These are phyloP conservation scores for Teinopalpus imperialis DNA, from an alignment of 2,888 invertebrate species.

Conservation along the genomic window DNA sequence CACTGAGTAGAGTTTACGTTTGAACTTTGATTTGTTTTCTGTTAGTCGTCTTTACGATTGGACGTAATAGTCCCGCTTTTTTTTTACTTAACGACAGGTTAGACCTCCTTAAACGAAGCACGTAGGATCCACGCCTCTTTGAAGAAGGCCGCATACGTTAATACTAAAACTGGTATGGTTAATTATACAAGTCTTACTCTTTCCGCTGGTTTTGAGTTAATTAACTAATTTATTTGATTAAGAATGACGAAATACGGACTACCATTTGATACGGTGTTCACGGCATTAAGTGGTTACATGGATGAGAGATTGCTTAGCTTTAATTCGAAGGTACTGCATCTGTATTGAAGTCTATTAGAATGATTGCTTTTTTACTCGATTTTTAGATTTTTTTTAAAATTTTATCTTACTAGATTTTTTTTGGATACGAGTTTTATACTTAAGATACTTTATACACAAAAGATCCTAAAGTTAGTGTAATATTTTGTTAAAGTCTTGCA, in stretches of 20 bases:
- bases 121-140: constrained; percentile 19
- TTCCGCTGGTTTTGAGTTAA: constrained; percentile 24
- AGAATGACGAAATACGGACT: constrained; percentile 23
- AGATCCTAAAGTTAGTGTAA: too few relatives aligned
- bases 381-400: neutral
- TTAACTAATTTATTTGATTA: constrained; percentile 27
- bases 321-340: constrained; percentile 1
- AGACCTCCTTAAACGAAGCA: constrained; percentile 22
- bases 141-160: constrained; percentile 14
- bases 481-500: too few relatives aligned
- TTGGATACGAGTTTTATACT: too few relatives aligned
- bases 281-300: constrained; percentile 21
- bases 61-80: constrained; percentile 21
- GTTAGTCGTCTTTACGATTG: constrained; percentile 33
- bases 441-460: too few relatives aligned
- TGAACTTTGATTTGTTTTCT: constrained; percentile 47
- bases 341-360: neutral
- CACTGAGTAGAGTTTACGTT: constrained; percentile 33
- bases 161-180: constrained; percentile 23
- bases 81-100: constrained; percentile 24
- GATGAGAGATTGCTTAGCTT: constrained; percentile 14
- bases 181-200: constrained; percentile 23
- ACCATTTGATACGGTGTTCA: constrained; percentile 20
- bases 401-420: too few relatives aligned
- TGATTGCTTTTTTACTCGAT: constrained; percentile 9